Percentiles rank a stretch among this genome's conserved stretches.
These are phyloP conservation scores for Ceyx margarethae DNA, from an alignment of 2,113 vertebrate species.

Conservation along the genomic window DNA sequence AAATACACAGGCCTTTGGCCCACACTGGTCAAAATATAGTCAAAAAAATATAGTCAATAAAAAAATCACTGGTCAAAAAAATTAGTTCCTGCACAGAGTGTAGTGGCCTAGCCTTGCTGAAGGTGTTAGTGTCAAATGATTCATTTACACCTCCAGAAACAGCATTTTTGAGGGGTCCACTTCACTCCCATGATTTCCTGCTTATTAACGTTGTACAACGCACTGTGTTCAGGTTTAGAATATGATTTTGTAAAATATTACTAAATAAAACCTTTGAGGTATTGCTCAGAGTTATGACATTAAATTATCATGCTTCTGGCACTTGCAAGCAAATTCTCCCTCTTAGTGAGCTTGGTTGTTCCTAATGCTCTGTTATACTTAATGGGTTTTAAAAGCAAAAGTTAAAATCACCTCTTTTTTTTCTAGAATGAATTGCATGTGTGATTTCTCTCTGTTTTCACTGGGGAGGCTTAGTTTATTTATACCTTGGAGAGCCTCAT, in stretches of 20 bases:
- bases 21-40: not conserved
- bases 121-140: not conserved
- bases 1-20: not conserved
- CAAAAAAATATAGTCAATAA: too few species aligned
- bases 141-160: conserved; percentile 35
- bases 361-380: conserved; percentile 18
- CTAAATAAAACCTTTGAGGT: conserved; percentile 37
- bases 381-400: conserved; percentile 2
- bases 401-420: conserved; percentile 8
- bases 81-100: not conserved
- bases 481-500: conserved; percentile 35
- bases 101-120: not conserved
- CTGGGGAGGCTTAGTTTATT: conserved; percentile 21
- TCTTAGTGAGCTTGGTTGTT: conserved; percentile 53
- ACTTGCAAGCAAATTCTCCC: conserved; percentile 26
- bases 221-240: conserved; percentile 37
- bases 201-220: not conserved
- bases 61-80: too few species aligned
- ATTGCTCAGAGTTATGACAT: conserved; percentile 33
- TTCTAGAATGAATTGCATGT: conserved; percentile 55
- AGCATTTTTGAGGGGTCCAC: not conserved
- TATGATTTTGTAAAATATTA: conserved; percentile 20
- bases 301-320: conserved; percentile 10
- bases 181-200: conserved; percentile 11
- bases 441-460: conserved; percentile 36